Conservation (phyloP, 2,888 invertebrate genomes). For the Rotaria magnacalcarata region DNA sequence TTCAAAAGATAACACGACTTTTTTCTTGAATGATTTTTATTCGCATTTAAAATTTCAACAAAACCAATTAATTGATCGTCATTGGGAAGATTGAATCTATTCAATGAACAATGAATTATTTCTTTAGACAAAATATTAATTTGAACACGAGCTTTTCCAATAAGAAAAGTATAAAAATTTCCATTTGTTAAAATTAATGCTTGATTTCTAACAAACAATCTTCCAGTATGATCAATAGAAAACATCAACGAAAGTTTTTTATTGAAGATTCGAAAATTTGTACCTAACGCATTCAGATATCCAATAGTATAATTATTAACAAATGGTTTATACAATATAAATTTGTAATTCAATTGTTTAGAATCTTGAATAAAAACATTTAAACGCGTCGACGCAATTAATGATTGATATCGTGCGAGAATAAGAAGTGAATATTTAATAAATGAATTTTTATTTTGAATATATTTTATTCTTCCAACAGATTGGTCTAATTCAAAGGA, state of each 20-base stretch:
- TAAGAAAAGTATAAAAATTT: not conserved
- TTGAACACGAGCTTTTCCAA: not conserved
- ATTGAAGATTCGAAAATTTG: not conserved
- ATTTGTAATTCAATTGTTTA: not conserved
- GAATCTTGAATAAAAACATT: not conserved
- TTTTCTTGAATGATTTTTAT: not conserved
- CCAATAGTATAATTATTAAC: slow-evolving; percentile 8
- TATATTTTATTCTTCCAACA: not conserved
- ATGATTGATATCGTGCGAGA: not conserved
- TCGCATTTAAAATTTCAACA: not conserved
- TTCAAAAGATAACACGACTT: not conserved
- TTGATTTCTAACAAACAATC: not conserved
- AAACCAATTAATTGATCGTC: not conserved
- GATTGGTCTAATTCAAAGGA: not conserved
- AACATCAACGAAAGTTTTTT: not conserved
- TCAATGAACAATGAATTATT: not conserved
- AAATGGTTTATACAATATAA: not conserved
- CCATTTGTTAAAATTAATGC: not conserved
- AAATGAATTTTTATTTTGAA: not conserved
- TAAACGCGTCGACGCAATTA: not conserved
- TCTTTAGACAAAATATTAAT: not conserved
- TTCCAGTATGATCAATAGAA: not conserved
- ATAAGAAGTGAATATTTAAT: not conserved
- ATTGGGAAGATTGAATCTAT: not conserved
- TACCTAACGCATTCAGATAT: not conserved